Evolutionary conservation across 2,888 invertebrate species (phyloP), one percentile per base, ranked within the genome.

Genomic region (Leucania comma): DNA sequence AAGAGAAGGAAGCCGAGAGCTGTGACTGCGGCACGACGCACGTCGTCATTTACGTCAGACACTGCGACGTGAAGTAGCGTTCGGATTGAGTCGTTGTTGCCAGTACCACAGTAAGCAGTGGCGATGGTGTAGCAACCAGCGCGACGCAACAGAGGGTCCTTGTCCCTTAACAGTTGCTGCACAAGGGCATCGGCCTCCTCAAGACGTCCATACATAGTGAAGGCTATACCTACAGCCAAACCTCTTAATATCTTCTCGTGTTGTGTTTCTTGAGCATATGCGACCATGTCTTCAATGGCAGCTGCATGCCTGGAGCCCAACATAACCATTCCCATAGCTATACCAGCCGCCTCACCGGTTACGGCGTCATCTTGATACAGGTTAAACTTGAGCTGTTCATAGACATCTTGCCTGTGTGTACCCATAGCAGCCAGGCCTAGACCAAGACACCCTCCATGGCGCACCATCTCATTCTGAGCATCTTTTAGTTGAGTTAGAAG

Each of bases 291-390:
- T 92, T 98, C 98, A 81, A 99, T 98, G 4, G 98, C 98, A 75
- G 97, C 97, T 0, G 98, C 97, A 88, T 98, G 97, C 90, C 99
- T 98, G 0, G 99, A 99, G 2, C 99, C 99, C 85, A 99, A 95
- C 99, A 99, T 99, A 0, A 99, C 99, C 97, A 99, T 98, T 59
- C 99, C 99, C 99, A 99, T 99, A 1, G 99, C 99, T 83, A 99
- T 98, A 75, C 99, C 99, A 38, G 99, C 99, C 9, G 99, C 99
- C 95, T 99, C 99, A 38, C 99, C 99, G 32, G 99, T 99, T 0
- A 99, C 99, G 0, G 99, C 99, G 94, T 99, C 99, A 93, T 99
- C 99, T 95, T 99, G 99, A 89, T 99, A 99, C 72, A 99, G 96
- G 93, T 99, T 99, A 90, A 99, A 99, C 91, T 99, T 99, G 14